Conservation (phyloP, 2,113 vertebrate species). For the Empidonax alnorum region DNA sequence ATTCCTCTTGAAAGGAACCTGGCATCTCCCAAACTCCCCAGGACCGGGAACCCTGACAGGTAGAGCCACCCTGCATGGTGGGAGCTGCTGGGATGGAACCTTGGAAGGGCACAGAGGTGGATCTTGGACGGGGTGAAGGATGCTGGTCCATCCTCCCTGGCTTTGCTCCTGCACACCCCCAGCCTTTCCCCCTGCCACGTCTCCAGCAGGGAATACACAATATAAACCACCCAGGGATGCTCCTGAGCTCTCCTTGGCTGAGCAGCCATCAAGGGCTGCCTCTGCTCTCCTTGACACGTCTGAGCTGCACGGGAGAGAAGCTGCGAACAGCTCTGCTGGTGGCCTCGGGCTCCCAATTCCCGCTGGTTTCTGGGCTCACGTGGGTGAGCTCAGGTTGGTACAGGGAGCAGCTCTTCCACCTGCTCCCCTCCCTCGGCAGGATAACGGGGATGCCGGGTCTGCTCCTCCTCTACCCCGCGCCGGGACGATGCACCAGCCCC, state of each 20-base stretch:
- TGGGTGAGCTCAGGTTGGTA: background rate
- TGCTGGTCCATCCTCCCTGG: background rate
- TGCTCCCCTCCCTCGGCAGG: rapidly evolving
- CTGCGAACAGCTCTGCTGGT: background rate
- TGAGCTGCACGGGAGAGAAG: background rate
- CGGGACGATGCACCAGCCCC: background rate
- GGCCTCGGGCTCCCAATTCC: background rate
- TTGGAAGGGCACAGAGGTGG: background rate
- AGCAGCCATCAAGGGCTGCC: background rate
- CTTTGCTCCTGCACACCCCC: background rate
- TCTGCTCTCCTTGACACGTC: background rate
- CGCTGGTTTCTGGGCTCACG: background rate
- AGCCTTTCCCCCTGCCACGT: rapidly evolving
- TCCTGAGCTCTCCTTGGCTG: background rate
- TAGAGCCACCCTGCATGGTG: background rate
- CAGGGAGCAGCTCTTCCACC: background rate
- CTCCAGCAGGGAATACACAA: background rate
- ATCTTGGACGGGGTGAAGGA: background rate
- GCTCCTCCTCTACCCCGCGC: background rate
- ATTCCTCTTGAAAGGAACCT: background rate
- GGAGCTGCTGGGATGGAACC: background rate
- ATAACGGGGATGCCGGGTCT: background rate
- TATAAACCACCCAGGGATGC: rapidly evolving
- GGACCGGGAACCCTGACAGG: background rate
- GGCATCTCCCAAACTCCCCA: background rate